A percentile compares a stretch with the other conserved stretches of the same genome.
Evolutionary conservation across 1,140 invertebrate species (phyloP).

Genomic region (Neotoxoptera formosana): DNA sequence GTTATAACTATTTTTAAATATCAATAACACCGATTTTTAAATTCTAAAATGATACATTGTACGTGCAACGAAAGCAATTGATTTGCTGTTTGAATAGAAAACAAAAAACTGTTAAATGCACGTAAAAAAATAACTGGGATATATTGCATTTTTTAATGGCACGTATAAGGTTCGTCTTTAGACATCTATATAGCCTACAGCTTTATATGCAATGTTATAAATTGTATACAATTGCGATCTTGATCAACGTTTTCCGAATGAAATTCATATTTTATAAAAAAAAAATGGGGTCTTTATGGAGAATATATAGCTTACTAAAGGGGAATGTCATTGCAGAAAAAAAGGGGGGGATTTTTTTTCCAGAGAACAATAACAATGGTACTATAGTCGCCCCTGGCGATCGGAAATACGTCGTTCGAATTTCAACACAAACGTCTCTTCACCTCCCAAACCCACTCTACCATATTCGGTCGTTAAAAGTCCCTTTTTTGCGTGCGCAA

Average conservation of each 20-base stretch:
- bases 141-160: not conserved
- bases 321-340: not conserved
- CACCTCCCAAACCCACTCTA: not conserved
- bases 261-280: constrained; percentile 37
- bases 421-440: constrained; percentile 48
- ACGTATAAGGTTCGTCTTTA: constrained; percentile 14
- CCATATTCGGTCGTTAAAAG: constrained; percentile 49
- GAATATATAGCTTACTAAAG: not conserved
- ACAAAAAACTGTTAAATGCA: not conserved
- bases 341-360: not conserved
- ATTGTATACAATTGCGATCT: constrained; percentile 12
- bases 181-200: not conserved
- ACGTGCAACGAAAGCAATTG: not conserved
- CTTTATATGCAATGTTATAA: constrained; percentile 16
- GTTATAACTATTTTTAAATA: not conserved
- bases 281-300: constrained; percentile 12
- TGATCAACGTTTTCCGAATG: constrained; percentile 29
- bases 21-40: not conserved
- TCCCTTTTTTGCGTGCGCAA: constrained; percentile 43
- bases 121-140: not conserved
- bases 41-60: not conserved
- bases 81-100: not conserved
- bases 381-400: constrained; percentile 39
- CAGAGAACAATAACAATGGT: constrained; percentile 46
- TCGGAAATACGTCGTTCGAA: constrained; percentile 54